Conservation (phyloP, 2,113 vertebrate species). For the Otus sunia region DNA sequence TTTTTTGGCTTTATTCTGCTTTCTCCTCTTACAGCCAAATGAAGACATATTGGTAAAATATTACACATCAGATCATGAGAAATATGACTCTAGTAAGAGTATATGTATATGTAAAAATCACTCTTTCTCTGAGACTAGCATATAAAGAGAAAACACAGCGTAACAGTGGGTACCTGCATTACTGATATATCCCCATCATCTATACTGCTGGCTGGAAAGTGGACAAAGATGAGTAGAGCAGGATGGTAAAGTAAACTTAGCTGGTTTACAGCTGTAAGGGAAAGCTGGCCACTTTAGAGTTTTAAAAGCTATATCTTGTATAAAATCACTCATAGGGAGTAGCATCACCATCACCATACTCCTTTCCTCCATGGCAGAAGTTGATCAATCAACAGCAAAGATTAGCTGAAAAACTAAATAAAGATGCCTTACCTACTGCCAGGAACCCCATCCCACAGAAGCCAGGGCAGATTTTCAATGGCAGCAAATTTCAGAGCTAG, state of each 20-base stretch:
- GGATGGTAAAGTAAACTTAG: not conserved
- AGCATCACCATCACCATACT: not conserved
- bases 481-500: not conserved
- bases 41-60: not conserved
- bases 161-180: not conserved
- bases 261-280: not conserved
- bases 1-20: not conserved
- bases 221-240: not conserved
- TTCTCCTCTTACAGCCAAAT: not conserved
- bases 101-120: not conserved
- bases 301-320: not conserved
- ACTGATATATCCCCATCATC: not conserved
- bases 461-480: not conserved
- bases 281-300: not conserved
- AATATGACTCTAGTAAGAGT: not conserved
- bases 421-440: not conserved
- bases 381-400: not conserved
- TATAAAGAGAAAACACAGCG: not conserved
- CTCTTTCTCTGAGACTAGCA: not conserved
- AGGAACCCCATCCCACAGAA: not conserved
- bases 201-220: not conserved
- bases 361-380: not conserved
- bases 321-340: not conserved
- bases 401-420: not conserved
- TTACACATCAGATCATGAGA: not conserved